phyloP scores from a whole-genome alignment of 2,888 invertebrate genomes.

The Alitta virens region DNA sequence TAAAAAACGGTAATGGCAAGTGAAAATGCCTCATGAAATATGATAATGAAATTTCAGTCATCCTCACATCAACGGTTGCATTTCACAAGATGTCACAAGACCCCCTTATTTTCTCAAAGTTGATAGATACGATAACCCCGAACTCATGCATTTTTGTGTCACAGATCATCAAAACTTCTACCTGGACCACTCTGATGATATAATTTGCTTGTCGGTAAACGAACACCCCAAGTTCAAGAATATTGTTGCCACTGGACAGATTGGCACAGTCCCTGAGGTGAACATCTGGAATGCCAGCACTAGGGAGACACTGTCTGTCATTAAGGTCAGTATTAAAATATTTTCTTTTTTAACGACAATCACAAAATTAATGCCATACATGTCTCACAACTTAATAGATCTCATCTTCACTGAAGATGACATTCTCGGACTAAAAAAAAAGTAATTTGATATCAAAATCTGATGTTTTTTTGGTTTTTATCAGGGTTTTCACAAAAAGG shows the following conservation, averaged over 20 bases:
- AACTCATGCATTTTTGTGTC: neutral
- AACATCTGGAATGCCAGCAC: slow-evolving; percentile 53
- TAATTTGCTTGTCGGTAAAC: slow-evolving; percentile 55
- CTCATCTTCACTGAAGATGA: neutral
- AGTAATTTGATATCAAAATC: too few relatives aligned
- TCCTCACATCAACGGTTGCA: too few relatives aligned
- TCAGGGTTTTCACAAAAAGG: slow-evolving; percentile 41
- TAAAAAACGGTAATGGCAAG: too few relatives aligned
- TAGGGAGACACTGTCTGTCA: slow-evolving; percentile 50
- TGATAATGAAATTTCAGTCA: too few relatives aligned
- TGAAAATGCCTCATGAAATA: too few relatives aligned
- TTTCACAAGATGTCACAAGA: too few relatives aligned
- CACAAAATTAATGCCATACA: too few relatives aligned
- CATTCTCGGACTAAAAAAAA: too few relatives aligned
- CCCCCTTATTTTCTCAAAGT: too few relatives aligned
- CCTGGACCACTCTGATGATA: slow-evolving; percentile 56
- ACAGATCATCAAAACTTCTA: slow-evolving; percentile 56
- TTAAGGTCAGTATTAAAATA: slow-evolving; percentile 26
- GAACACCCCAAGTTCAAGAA: slow-evolving; percentile 54
- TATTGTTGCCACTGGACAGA: slow-evolving; percentile 56
- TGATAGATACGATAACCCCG: too few relatives aligned
- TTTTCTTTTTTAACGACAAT: too few relatives aligned
- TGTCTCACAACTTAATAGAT: neutral
- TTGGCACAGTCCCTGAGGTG: slow-evolving; percentile 51
- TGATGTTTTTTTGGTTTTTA: too few relatives aligned